A percentile compares a stretch with the other conserved stretches of the same genome.
Conservation (phyloP, 2,888 invertebrate species). For the Frankliniella fusca region DNA sequence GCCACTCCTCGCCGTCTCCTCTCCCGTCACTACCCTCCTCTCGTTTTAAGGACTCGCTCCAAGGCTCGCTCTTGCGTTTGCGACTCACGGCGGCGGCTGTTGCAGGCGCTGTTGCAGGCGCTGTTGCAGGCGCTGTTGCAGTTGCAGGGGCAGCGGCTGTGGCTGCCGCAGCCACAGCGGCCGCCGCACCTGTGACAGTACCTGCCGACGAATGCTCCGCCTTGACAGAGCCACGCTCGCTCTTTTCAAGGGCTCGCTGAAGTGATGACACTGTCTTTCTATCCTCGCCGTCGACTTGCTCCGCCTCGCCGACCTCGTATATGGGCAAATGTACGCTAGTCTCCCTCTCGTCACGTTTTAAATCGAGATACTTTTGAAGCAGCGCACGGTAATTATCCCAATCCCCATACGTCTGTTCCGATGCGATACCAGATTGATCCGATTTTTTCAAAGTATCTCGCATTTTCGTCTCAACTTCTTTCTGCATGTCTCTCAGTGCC, state of each 20-base stretch:
- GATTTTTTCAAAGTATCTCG: neutral
- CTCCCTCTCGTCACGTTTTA: neutral
- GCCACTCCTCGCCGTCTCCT: too few relatives aligned
- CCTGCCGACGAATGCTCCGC: too few relatives aligned
- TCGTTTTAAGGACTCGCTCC: too few relatives aligned
- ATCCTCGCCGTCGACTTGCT: neutral
- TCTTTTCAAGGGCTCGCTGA: neutral
- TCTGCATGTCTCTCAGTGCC: neutral
- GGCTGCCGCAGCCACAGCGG: too few relatives aligned
- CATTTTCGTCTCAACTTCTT: neutral
- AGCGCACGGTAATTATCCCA: neutral
- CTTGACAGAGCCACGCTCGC: neutral
- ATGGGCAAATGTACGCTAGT: neutral
- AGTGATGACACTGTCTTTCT: neutral
- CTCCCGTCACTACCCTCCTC: too few relatives aligned
- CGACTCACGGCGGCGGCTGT: too few relatives aligned
- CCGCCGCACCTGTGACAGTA: too few relatives aligned
- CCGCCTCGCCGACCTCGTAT: neutral
- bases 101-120: too few relatives aligned
- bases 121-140: too few relatives aligned
- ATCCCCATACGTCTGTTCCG: neutral
- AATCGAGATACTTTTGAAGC: neutral
- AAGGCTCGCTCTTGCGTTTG: too few relatives aligned
- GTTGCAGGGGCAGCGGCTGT: too few relatives aligned
- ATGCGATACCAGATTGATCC: neutral